Percentiles rank a stretch among this genome's conserved stretches.
Evolutionary conservation across 2,797 vertebrate species (phyloP).

Genomic region (Molossus alvarezi): DNA sequence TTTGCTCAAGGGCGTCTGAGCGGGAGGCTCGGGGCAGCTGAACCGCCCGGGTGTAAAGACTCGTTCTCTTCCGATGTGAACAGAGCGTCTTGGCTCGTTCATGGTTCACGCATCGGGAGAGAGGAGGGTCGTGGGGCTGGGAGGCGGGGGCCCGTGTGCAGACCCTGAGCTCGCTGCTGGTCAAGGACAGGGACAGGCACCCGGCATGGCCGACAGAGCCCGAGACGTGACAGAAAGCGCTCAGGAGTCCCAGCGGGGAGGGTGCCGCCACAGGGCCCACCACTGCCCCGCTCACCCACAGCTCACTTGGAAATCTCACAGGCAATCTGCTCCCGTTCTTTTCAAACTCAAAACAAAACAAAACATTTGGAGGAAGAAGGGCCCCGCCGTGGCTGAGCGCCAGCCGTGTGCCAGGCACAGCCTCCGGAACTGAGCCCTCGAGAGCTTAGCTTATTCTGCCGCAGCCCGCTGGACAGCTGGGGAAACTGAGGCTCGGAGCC

Average conservation of each 20-base stretch:
- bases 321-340: not conserved
- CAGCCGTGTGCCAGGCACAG: rapidly evolving
- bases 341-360: not conserved
- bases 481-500: not conserved
- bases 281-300: not conserved
- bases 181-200: not conserved
- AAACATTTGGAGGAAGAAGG: not conserved
- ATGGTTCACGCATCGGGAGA: not conserved
- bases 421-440: rapidly evolving
- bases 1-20: constrained; percentile 61
- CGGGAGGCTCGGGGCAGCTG: not conserved
- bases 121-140: not conserved
- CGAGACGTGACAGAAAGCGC: not conserved
- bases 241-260: not conserved
- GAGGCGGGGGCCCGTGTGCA: not conserved
- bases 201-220: not conserved
- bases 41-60: not conserved
- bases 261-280: rapidly evolving
- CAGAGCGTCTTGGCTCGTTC: not conserved
- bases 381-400: rapidly evolving
- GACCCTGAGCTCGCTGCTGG: not conserved
- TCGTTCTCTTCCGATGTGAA: not conserved
- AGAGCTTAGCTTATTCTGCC: rapidly evolving
- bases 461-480: rapidly evolving
- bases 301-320: not conserved